A percentile compares a stretch with the other conserved stretches of the same genome.
Conservation (phyloP, 2,888 invertebrate species). For the Portevinia maculata region DNA sequence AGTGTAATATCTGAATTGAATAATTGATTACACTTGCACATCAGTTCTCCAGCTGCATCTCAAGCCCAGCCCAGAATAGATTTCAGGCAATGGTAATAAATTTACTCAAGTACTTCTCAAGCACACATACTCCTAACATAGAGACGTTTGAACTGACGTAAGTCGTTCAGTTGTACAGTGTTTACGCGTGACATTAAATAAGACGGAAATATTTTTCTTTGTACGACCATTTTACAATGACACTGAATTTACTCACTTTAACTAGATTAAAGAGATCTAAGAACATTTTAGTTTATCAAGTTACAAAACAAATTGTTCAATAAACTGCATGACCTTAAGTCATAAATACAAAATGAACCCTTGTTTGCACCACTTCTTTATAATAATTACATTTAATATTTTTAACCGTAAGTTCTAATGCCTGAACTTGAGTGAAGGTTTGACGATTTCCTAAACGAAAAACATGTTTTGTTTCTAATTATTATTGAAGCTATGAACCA, state of each 20-base stretch:
- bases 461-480: too few relatives aligned
- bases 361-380: too few relatives aligned
- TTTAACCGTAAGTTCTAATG: too few relatives aligned
- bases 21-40: conserved; percentile 57
- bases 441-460: too few relatives aligned
- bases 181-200: conserved; percentile 54
- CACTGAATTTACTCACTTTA: conserved; percentile 49
- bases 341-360: too few relatives aligned
- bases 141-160: conserved; percentile 7
- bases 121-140: conserved; percentile 4
- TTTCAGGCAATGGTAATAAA: conserved; percentile 44
- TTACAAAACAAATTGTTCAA: not conserved
- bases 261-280: conserved; percentile 19
- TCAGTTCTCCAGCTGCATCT: conserved; percentile 40
- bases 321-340: too few relatives aligned
- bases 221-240: conserved; percentile 48
- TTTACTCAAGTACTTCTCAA: conserved; percentile 50
- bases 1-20: too few relatives aligned
- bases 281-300: not conserved
- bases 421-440: too few relatives aligned
- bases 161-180: conserved; percentile 47
- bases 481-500: not conserved
- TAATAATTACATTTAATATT: too few relatives aligned
- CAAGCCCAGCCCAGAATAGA: conserved; percentile 52
- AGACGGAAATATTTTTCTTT: conserved; percentile 46